Evolutionary conservation across 30 jellyfish, hydroid and myxozoan genomes (phyloP), one percentile per base, ranked within the genome.

Genomic region (Mastigias papua): DNA sequence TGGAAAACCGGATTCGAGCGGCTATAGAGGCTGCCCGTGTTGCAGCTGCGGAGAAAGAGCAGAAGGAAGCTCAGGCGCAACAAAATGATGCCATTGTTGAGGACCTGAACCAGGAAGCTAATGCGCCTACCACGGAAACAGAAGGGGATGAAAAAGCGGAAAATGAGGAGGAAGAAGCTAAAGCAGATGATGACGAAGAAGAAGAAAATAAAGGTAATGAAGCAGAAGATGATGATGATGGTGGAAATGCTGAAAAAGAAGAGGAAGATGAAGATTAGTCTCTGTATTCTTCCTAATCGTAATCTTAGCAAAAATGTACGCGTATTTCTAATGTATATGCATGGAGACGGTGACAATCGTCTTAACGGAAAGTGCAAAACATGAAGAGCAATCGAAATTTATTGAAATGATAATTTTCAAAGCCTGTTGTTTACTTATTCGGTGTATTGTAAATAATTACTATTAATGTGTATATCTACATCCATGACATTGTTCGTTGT

Each of bases 1-100:
- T 85, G 30, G 94, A 93, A 74, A 79, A 83, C 62, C 82, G 93
- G 63, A 87, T 93, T 20, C 93, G 87, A 28, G 97, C 97, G 61
- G 95, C 97, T 26, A 87, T 81, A 25, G 92, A 80, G 71, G 97
- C 97, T 48, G 92, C 93, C 22, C 95, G 91, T 23, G 82, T 63
- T 6, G 92, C 97, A 15, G 92, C 90, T 31, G 95, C 89, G 22
- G 91, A 21, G 32, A 73, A 72, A 28, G 90, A 78, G 28, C 70
- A 51, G 50, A 72, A 70, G 54, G 91, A 51, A 6, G 51, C 93
- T 21, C 84, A 42, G 57, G 75, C 80, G 57, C 66, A 33, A 23
- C 49, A 77, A 57, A 73, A 33, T 21, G 79, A 34, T 31, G 35
- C 42, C 2, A 72, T 26, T 11, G 37, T 48, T 34, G 76, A 48